These are phyloP conservation scores for Philereme vetulata DNA, from an alignment of 2,888 invertebrate species.

Conservation along the genomic window DNA sequence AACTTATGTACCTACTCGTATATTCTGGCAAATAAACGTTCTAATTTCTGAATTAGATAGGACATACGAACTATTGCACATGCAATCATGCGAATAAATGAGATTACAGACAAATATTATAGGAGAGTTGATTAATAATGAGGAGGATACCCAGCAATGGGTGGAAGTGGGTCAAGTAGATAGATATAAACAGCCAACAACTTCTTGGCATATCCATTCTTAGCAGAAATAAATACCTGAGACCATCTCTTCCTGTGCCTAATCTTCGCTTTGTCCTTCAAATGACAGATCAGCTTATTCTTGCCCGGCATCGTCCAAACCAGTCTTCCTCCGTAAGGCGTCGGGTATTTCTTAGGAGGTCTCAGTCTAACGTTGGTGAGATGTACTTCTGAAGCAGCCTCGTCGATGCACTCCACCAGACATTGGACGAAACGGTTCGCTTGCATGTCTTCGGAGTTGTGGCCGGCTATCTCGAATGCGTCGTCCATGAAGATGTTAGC, in stretches of 20 bases:
- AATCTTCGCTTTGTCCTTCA: conserved; percentile 95
- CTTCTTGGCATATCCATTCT: too few relatives aligned
- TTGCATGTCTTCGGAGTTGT: conserved; percentile 87
- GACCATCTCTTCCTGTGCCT: conserved; percentile 96
- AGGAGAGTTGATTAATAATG: too few relatives aligned
- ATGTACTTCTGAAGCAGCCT: conserved; percentile 89
- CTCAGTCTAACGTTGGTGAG: conserved; percentile 85
- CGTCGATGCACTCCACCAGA: conserved; percentile 88
- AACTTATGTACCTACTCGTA: too few relatives aligned
- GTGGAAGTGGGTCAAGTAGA: too few relatives aligned
- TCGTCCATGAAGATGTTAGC: conserved; percentile 94
- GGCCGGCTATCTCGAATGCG: conserved; percentile 87
- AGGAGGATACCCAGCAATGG: too few relatives aligned
- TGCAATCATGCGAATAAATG: too few relatives aligned
- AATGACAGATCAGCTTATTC: conserved; percentile 92
- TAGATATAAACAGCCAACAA: background rate
- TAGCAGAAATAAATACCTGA: conserved; percentile 80
- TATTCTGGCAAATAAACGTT: too few relatives aligned
- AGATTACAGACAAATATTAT: too few relatives aligned
- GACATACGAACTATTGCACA: too few relatives aligned
- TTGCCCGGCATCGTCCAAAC: conserved; percentile 93
- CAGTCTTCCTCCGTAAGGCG: conserved; percentile 94
- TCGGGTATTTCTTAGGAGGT: conserved; percentile 89
- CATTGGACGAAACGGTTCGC: conserved; percentile 92
- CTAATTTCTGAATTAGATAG: too few relatives aligned